Evolutionary conservation across 2,113 vertebrate genomes (phyloP).

Genomic region (Oncorhynchus gorbuscha): DNA sequence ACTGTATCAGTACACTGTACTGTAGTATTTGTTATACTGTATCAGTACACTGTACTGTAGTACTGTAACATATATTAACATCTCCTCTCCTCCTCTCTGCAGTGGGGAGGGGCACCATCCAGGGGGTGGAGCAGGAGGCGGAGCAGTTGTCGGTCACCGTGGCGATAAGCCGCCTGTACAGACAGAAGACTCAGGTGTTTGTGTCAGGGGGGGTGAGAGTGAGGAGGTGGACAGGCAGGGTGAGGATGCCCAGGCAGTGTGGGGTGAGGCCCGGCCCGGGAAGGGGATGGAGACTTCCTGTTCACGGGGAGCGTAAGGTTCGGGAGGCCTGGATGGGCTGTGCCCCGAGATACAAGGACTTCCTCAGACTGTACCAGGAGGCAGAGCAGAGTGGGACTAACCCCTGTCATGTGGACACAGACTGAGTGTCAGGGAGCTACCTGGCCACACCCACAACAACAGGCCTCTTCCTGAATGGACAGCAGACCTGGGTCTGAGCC

Average conservation of each 20-base stretch:
- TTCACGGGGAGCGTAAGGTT: slow-evolving; percentile 93
- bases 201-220: slow-evolving; percentile 73
- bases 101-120: slow-evolving; percentile 89
- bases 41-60: not conserved
- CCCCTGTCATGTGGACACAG: slow-evolving; percentile 88
- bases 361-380: slow-evolving; percentile 85
- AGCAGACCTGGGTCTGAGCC: slow-evolving; percentile 17
- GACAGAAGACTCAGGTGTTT: slow-evolving; percentile 92
- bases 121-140: slow-evolving; percentile 74
- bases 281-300: slow-evolving; percentile 85
- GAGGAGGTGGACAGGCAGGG: slow-evolving; percentile 82
- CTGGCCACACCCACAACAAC: not conserved
- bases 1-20: too few species aligned
- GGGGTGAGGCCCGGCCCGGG: slow-evolving; percentile 72
- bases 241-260: slow-evolving; percentile 83
- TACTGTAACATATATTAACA: not conserved
- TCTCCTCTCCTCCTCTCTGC: slow-evolving; percentile 22
- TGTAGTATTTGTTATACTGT: too few species aligned
- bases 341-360: slow-evolving; percentile 92
- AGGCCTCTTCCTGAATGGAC: slow-evolving; percentile 15
- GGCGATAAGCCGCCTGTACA: slow-evolving; percentile 82
- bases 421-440: slow-evolving; percentile 64
- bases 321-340: slow-evolving; percentile 92
- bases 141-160: slow-evolving; percentile 81
- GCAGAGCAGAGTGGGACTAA: slow-evolving; percentile 85